Evolutionary conservation across 2,888 invertebrate genomes (phyloP), one percentile per base, ranked within the genome.

Genomic region (Auanema sp.): DNA sequence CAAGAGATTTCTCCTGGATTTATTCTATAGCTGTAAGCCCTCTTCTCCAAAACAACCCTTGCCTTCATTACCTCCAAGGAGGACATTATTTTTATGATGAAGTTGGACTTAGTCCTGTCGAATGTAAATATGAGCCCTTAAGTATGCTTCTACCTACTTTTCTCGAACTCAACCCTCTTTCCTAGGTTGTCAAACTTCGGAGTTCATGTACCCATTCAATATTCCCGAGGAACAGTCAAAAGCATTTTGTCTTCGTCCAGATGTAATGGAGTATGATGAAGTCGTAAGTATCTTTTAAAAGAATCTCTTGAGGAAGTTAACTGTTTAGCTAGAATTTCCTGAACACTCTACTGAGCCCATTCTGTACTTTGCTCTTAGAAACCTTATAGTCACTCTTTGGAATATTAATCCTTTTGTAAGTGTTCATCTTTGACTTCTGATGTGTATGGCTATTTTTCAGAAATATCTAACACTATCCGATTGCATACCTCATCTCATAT

Each of bases 381-480:
- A 86, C 75, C 77, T 85, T 16, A 78, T 85, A 16, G 65, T 86
- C 40, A 80, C 84, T 1, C 65, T 85, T 6, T 86, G 86, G 86
- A 80, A 83, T 65, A 65, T 82, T 33, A 82, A 84, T 72, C 83
- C 82, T 16, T 83, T 83, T 75, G 85, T 85, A 70, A 66, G 72
- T 53, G 51, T 14, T n/a, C n/a, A n/a, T n/a, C n/a, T n/a, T n/a
- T n/a, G 23, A 50, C n/a, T 3, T 21, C 47, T 23, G 4, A 44
- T 42, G 47, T 10, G 2, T n/a, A n/a, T 49, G 41, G 23, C 10
- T 33, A 5, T 5, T 16, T 67, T 76, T 33, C 51, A 78, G 78
- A 63, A 79, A 42, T 76, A 78, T 47, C 60, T 78, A 41, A 72
- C 73, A 25, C 67, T 65, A 2, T 50, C 50, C 5, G 59, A 59